Evolutionary conservation across 1,140 invertebrate genomes (phyloP), one percentile per base, ranked within the genome.

Genomic region (Diorhabda sublineata): DNA sequence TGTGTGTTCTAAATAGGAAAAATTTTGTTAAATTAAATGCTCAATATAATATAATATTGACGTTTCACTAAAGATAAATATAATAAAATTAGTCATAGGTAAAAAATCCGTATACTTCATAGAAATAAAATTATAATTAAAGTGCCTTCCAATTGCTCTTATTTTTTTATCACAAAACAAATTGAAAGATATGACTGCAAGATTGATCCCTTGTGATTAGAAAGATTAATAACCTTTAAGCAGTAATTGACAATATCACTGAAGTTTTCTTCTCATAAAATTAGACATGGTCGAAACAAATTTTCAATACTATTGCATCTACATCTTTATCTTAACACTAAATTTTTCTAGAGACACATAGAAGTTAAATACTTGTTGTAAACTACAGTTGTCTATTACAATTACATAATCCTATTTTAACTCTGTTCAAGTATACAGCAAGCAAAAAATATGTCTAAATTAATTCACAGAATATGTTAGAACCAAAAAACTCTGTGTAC

Each of bases 261-360:
- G 47, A 6, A 52, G 47, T 52, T 52, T 52, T 8, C n/a, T 52
- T 26, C 26, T 52, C 47, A n/a, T 52, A 52, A 52, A 52, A 52
- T 52, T n/a, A 61, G 42, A 56, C 6, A 4, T 45, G 67, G 60
- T 64, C 68, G 64, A 69, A 63, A 66, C 58, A 72, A 66, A 66
- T 61, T 42, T 62, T 58, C 69, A 68, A 58, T 64, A 66, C 71
- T 74, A 74, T 71, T 71, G 67, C 69, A 75, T 66, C 67, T 74
- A 73, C 68, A 11, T 11, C 56, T 64, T 64, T 52, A 52, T 41
- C 41, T 64, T 8, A 56, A 64, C 6, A 52, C 63, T 64, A 64
- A 11, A 45, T 69, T 71, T 71, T 63, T 71, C 73, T 76, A 75
- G 69, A 70, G 66, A 76, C 73, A 76, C 75, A 75, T 71, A 75